Evolutionary conservation across 2,797 vertebrate genomes (phyloP).

Genomic region (Odontamblyopus lacepedii): DNA sequence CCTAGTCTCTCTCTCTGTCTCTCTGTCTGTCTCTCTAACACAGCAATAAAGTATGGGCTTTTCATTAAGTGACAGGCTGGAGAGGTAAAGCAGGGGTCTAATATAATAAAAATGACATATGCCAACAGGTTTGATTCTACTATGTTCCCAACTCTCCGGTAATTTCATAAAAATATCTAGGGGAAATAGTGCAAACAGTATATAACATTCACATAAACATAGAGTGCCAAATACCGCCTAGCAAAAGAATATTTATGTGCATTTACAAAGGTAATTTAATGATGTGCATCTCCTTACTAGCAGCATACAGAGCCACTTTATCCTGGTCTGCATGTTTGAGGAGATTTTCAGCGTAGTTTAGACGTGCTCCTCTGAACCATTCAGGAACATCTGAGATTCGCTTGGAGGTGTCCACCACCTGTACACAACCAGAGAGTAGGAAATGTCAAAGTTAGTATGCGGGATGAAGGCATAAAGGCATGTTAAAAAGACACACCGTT

Average conservation of each 20-base stretch:
- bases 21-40: constrained; percentile 7
- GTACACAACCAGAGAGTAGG: constrained; percentile 21
- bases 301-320: constrained; percentile 90
- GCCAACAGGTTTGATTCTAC: neutral
- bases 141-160: neutral
- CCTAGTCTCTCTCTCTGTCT: neutral
- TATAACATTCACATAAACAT: neutral
- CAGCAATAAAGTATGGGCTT: constrained; percentile 18
- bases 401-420: constrained; percentile 91
- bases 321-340: constrained; percentile 89
- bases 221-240: neutral
- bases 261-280: neutral
- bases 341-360: constrained; percentile 96
- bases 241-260: neutral
- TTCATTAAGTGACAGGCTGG: constrained; percentile 39
- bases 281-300: constrained; percentile 78
- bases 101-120: constrained; percentile 44
- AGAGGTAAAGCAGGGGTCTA: constrained; percentile 24
- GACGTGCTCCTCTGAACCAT: constrained; percentile 91
- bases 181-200: neutral
- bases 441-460: neutral
- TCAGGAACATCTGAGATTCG: constrained; percentile 88
- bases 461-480: neutral
- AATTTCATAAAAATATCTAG: neutral
- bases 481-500: neutral